Conservation (phyloP, 2,797 vertebrate genomes). For the Gymnopithys bicolor region DNA sequence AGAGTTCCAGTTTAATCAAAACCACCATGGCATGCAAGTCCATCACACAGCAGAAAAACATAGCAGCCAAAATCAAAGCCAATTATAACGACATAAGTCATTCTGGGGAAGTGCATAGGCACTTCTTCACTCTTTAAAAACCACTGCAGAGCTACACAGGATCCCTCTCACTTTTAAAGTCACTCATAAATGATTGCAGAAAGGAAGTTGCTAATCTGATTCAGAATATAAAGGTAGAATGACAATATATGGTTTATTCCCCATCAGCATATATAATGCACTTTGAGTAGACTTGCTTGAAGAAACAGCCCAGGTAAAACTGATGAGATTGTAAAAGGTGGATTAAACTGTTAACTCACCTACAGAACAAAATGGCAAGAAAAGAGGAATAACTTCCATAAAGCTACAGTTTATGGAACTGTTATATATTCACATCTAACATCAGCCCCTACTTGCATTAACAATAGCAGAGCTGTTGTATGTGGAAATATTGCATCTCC, state of each 20-base stretch:
- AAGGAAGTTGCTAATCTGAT: not conserved
- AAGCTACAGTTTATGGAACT: not conserved
- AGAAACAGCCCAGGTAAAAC: not conserved
- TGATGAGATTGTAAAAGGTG: not conserved
- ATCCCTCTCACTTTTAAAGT: not conserved
- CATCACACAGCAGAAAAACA: not conserved
- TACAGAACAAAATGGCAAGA: not conserved
- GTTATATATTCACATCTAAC: not conserved
- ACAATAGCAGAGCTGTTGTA: not conserved
- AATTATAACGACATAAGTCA: not conserved
- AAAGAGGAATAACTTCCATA: not conserved
- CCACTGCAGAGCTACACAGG: not conserved
- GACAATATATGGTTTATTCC: not conserved
- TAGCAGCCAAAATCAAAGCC: not conserved
- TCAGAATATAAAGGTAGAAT: not conserved
- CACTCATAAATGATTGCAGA: accelerated
- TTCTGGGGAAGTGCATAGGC: not conserved
- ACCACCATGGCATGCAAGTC: not conserved
- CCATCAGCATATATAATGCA: not conserved
- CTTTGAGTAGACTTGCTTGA: not conserved
- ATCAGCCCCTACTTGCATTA: not conserved
- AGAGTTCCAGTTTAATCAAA: not conserved
- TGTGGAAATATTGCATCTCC: not conserved
- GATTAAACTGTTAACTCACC: not conserved
- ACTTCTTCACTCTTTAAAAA: not conserved